These are phyloP conservation scores for Ochlodes sylvanus DNA, from an alignment of 2,888 invertebrate species.

Conservation along the genomic window DNA sequence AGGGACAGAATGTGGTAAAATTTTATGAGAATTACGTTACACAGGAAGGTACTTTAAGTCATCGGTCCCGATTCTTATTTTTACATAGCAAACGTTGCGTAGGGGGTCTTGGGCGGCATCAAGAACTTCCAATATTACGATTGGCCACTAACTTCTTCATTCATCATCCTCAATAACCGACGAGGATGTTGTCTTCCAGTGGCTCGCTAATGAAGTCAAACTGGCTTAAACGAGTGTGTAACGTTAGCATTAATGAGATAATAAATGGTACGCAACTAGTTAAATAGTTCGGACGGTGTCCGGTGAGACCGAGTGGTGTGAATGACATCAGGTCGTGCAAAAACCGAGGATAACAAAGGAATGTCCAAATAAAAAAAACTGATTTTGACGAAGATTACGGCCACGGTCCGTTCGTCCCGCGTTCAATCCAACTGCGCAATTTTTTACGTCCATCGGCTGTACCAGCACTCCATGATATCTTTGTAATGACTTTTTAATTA, in stretches of 20 bases:
- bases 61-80: too few species aligned
- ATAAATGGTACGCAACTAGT: conserved; percentile 10
- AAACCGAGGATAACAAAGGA: conserved; percentile 61
- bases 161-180: too few species aligned
- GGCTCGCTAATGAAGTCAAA: too few species aligned
- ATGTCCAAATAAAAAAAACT: conserved; percentile 57
- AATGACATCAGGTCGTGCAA: conserved; percentile 68
- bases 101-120: too few species aligned
- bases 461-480: conserved; percentile 44
- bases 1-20: too few species aligned
- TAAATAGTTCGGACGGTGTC: conserved; percentile 22
- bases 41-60: too few species aligned
- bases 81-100: too few species aligned
- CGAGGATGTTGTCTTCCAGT: too few species aligned
- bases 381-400: conserved; percentile 67
- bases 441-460: conserved; percentile 42
- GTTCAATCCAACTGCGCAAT: conserved; percentile 41
- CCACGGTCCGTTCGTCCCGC: conserved; percentile 58
- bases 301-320: conserved; percentile 54
- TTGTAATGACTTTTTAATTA: conserved; percentile 8
- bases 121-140: too few species aligned
- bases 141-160: too few species aligned
- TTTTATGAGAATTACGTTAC: too few species aligned
- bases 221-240: too few species aligned
- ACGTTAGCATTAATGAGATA: conserved; percentile 10